These are phyloP conservation scores for Oxycera nigricornis DNA, from an alignment of 2,888 invertebrate species.

Conservation along the genomic window DNA sequence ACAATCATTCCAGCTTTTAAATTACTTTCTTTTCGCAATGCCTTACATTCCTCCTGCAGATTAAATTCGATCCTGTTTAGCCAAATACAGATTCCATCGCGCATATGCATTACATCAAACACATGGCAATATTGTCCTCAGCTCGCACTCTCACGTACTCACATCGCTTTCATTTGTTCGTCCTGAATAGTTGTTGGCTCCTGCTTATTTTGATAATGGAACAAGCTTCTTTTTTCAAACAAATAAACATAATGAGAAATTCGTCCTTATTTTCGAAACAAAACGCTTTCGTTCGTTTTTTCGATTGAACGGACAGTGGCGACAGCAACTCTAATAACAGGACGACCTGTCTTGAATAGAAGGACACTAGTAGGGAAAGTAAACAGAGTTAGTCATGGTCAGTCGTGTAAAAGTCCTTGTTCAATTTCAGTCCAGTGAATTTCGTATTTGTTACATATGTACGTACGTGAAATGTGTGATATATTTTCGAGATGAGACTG, in stretches of 20 bases:
- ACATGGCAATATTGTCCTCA: background rate
- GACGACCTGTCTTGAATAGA: constrained; percentile 9
- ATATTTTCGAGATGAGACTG: background rate
- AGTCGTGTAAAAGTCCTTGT: constrained; percentile 42
- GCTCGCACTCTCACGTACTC: background rate
- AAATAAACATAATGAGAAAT: constrained; percentile 46
- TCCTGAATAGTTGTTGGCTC: background rate
- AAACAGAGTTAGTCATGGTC: constrained; percentile 36
- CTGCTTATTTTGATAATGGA: constrained; percentile 45
- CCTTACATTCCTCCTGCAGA: background rate
- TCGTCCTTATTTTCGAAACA: constrained; percentile 43
- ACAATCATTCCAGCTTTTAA: background rate
- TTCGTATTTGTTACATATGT: constrained; percentile 17
- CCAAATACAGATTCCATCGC: constrained; percentile 11
- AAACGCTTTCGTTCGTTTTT: constrained; percentile 40
- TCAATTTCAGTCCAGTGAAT: constrained; percentile 31
- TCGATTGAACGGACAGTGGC: constrained; percentile 4
- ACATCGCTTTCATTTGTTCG: background rate
- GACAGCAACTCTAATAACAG: constrained; percentile 5
- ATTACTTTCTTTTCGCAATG: background rate
- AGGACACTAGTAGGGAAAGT: constrained; percentile 38
- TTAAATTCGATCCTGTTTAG: constrained; percentile 19
- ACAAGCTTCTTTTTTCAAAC: constrained; percentile 45
- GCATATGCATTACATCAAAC: background rate
- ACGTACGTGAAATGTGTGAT: constrained; percentile 3